A percentile compares a stretch with the other conserved stretches of the same genome.
These are phyloP conservation scores for Rhingia rostrata DNA, from an alignment of 2,888 invertebrate genomes.

Conservation along the genomic window DNA sequence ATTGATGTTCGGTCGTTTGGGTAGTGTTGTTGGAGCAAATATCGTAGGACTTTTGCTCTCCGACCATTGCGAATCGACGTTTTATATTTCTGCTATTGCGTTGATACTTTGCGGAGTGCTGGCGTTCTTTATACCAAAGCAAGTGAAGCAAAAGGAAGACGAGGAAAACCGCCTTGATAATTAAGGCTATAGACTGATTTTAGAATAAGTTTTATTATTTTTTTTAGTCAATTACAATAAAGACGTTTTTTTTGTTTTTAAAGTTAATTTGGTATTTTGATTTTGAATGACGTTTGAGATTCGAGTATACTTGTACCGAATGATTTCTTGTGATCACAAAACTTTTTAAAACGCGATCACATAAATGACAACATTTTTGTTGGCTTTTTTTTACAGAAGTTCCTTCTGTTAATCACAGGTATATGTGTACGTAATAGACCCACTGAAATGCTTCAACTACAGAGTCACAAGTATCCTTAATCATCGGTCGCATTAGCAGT, in stretches of 20 bases:
- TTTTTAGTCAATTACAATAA: slow-evolving; percentile 43
- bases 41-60: slow-evolving; percentile 83
- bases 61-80: slow-evolving; percentile 83
- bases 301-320: background rate
- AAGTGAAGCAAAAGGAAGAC: slow-evolving; percentile 43
- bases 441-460: too few species aligned
- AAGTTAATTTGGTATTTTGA: background rate
- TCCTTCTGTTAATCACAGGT: too few species aligned
- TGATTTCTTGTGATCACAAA: background rate
- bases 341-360: too few species aligned
- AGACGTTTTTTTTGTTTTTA: slow-evolving; percentile 16
- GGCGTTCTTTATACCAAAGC: slow-evolving; percentile 77
- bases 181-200: slow-evolving; percentile 62
- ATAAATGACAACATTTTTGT: too few species aligned
- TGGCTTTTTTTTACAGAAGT: too few species aligned
- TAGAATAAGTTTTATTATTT: slow-evolving; percentile 49
- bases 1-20: slow-evolving; percentile 84
- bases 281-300: too few species aligned
- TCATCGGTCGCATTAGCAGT: too few species aligned
- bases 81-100: slow-evolving; percentile 78
- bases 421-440: too few species aligned
- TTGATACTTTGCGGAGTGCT: slow-evolving; percentile 77
- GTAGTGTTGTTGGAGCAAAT: slow-evolving; percentile 84
- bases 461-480: too few species aligned
- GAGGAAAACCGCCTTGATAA: slow-evolving; percentile 44